These are phyloP conservation scores for Platerodrilus igneus DNA, from an alignment of 2,888 invertebrate genomes.

Conservation along the genomic window DNA sequence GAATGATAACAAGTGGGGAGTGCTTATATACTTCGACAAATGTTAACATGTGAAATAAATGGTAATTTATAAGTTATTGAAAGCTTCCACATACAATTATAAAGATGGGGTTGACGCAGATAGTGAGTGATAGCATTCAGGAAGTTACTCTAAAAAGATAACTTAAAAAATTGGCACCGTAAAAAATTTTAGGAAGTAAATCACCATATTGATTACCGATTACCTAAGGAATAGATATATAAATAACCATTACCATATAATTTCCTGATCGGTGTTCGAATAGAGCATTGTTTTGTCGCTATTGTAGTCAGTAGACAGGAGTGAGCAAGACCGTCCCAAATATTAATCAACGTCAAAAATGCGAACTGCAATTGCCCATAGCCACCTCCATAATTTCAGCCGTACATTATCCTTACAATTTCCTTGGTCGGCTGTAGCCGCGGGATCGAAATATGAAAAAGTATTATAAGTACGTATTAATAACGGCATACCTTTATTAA, in stretches of 20 bases:
- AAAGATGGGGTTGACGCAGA: too few species aligned
- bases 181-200: too few species aligned
- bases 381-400: conserved; percentile 7
- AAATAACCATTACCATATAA: conserved; percentile 32
- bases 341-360: conserved; percentile 47
- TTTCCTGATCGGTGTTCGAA: conserved; percentile 32
- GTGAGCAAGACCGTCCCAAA: conserved; percentile 42
- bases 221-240: conserved; percentile 27
- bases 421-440: conserved; percentile 32
- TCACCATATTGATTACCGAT: too few species aligned
- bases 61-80: too few species aligned
- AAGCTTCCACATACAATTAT: too few species aligned
- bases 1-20: too few species aligned
- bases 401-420: conserved; percentile 12
- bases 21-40: too few species aligned
- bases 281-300: conserved; percentile 44
- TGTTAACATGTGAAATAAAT: too few species aligned
- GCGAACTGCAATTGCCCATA: conserved; percentile 34
- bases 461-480: conserved; percentile 45
- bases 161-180: too few species aligned
- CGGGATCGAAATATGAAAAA: conserved; percentile 45
- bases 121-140: too few species aligned
- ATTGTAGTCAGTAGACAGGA: conserved; percentile 44
- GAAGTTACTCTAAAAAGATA: too few species aligned
- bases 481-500: conserved; percentile 47